Evolutionary conservation across 2,888 invertebrate species (phyloP), one percentile per base, ranked within the genome.

Genomic region (Zaprionus bogoriensis): DNA sequence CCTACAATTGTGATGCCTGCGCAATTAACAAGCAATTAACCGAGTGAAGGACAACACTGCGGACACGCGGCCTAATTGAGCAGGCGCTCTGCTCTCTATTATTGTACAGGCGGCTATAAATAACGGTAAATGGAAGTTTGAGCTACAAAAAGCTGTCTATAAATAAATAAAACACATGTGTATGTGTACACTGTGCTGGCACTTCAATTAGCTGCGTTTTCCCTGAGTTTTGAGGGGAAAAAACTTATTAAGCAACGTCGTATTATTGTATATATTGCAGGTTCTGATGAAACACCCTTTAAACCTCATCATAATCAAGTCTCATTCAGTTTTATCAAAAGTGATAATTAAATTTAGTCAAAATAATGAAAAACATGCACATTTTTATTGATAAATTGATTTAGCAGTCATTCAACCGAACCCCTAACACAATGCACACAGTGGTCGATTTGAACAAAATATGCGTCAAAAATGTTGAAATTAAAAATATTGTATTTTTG

Each of bases 21-120:
- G 42, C 70, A 67, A 64, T 82, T 64, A 76, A 66, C 67, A 66
- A 63, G 47, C 61, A 52, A 74, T 77, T 64, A 68, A 44, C 39
- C 23, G 41, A 7, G 39, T 22, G 10, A 27, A 42, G 32, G 28
- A 30, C 48, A 63, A 57, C 45, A 25, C 17, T 46, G 23, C 27
- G 50, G 45, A 46, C 36, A 54, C 25, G 14, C 51, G 32, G 5
- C 22, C 17, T 23, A 63, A 53, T 47, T 46, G 27, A 67, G 44
- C 46, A 30, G 9, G 46, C 7, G 4, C 6, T 19, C 17, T 10
- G 10, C 20, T 20, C 4, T 39, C n/a, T n/a, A n/a, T n/a, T n/a
- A n/a, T 10, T n/a, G 17, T 17, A 41, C 6, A 22, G 22, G n/a
- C 5, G 12, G 1, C 47, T 27, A 27, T 27, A 51, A 50, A 50